Base-by-base conservation (phyloP, 2,113 vertebrate genomes). In the Clarias magur region DNA sequence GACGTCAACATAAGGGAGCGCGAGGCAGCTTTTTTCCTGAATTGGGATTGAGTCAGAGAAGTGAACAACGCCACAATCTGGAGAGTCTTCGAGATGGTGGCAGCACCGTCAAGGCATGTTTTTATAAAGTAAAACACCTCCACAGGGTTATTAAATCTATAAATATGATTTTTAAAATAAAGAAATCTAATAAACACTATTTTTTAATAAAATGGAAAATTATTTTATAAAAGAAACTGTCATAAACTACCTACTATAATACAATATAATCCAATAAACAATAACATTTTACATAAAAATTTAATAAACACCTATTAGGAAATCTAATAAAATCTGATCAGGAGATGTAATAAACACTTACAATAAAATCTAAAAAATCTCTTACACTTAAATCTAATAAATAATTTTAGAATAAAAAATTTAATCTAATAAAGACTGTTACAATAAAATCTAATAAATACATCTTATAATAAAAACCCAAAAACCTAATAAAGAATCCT, bases 31-130 rank as follows among this genome's bases (percentile, higher is more conserved):
- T n/a, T 19, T 2, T 76, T 85, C 9, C 13, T 30, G 67, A 34
- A 72, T 60, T 53, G 65, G 79, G 56, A 82, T 53, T 34, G 79
- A 86, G 65, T 65, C 85, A 56, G 30, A 56, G 25, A 1, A 21
- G 75, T 81, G 56, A 86, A 82, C 1, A 0, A 25, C 23, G 53
- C 65, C 8, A 73, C 34, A 13, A 16, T 72, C 11, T 4, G 23
- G 4, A 1, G 19, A 0, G 2, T 1, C 42, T 7, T 19, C 0
- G 73, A 72, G 2, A 72, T 59, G 79, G 85, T 17, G 30, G 78
- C 53, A 13, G 16, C 11, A 25, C 5, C 62, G 76, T n/a, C 3
- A 0, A 2, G 34, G 13, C 42, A 59, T 4, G n/a, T 27, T 76
- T 75, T 42, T 34, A 7, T 68, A 85, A 76, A 85, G 27, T 78